phyloP scores from a whole-genome alignment of 1,140 invertebrate genomes.

The Ips nitidus region DNA sequence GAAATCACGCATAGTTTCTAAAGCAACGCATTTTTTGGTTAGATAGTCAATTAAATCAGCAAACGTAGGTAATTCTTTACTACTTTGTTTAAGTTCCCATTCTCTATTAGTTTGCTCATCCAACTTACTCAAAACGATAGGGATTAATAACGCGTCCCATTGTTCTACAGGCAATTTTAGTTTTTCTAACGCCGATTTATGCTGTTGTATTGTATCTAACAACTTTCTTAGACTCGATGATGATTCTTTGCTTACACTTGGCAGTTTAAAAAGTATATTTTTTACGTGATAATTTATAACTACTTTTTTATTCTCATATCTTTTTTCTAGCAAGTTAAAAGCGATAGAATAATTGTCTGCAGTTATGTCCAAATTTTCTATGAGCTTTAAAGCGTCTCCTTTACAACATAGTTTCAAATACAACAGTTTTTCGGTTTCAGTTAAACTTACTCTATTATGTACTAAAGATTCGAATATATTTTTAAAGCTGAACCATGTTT shows the following conservation, averaged over 20 bases:
- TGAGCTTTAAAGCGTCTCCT: neutral
- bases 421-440: neutral
- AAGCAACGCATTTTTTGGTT: neutral
- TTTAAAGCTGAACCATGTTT: too few relatives aligned
- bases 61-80: neutral
- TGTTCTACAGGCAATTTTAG: neutral
- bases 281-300: too few relatives aligned
- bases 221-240: neutral
- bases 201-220: neutral
- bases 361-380: neutral
- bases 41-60: neutral
- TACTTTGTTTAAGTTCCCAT: too few relatives aligned
- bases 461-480: too few relatives aligned
- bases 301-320: neutral
- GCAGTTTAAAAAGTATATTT: too few relatives aligned
- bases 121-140: too few relatives aligned
- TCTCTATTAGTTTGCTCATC: too few relatives aligned
- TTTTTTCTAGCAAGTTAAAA: neutral
- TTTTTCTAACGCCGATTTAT: neutral
- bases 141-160: too few relatives aligned
- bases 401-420: neutral
- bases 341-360: neutral
- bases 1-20: neutral
- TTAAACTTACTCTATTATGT: neutral
- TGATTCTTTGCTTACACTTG: too few relatives aligned